A percentile compares a stretch with the other conserved stretches of the same genome.
These are phyloP conservation scores for Scolopax rusticola DNA, from an alignment of 2,797 vertebrate species.

Conservation along the genomic window DNA sequence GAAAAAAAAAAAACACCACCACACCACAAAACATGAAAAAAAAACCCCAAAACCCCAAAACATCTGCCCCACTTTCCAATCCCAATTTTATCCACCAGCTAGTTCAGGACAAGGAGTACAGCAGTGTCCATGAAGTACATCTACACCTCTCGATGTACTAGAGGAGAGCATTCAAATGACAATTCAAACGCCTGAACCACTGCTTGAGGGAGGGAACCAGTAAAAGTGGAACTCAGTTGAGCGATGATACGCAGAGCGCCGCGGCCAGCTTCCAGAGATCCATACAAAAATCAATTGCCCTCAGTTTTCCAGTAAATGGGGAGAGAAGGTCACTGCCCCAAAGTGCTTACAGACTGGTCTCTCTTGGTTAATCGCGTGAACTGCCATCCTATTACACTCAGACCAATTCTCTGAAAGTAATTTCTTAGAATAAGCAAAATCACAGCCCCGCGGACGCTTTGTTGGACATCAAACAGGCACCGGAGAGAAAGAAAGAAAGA, in stretches of 20 bases:
- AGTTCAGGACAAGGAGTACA: background rate
- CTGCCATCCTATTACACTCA: background rate
- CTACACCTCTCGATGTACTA: background rate
- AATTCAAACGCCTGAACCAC: background rate
- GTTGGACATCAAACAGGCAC: background rate
- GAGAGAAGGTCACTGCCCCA: conserved; percentile 34
- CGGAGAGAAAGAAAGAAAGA: background rate
- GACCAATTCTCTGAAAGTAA: background rate
- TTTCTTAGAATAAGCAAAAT: conserved; percentile 2
- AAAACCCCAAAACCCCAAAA: too few species aligned
- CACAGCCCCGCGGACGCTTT: background rate
- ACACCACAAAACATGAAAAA: background rate
- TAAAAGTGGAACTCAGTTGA: background rate
- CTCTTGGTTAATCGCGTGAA: background rate
- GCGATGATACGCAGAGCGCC: background rate
- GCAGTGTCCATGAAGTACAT: background rate
- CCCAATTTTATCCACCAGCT: background rate
- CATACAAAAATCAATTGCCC: conserved; percentile 13
- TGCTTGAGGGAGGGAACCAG: background rate
- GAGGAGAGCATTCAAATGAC: conserved; percentile 2
- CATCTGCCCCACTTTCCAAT: background rate
- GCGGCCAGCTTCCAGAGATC: background rate
- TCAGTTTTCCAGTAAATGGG: background rate
- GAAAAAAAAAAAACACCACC: background rate
- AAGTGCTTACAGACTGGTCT: conserved; percentile 2